Evolutionary conservation across 1,140 invertebrate genomes (phyloP).

Genomic region (Phortica variegata): DNA sequence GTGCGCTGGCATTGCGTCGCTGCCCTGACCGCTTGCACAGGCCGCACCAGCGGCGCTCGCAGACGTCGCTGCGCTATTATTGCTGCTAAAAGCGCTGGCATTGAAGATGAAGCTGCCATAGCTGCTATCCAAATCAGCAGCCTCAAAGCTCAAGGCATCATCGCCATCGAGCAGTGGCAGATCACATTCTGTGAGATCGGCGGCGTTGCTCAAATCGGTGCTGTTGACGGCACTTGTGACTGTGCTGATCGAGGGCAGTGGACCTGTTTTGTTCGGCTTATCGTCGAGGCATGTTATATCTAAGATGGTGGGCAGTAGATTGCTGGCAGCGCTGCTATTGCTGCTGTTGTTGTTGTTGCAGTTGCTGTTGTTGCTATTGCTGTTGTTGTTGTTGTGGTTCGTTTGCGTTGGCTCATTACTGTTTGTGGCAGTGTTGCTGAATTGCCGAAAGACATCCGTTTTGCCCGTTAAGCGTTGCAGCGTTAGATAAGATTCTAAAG

Average conservation of each 20-base stretch:
- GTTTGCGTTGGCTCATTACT: too few relatives aligned
- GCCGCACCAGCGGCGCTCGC: slow-evolving; percentile 8
- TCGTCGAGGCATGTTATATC: too few relatives aligned
- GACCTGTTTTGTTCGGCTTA: slow-evolving; percentile 12
- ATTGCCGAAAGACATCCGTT: slow-evolving; percentile 48
- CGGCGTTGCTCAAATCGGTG: slow-evolving; percentile 41
- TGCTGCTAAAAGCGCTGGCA: slow-evolving; percentile 13
- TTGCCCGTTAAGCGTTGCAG: slow-evolving; percentile 68
- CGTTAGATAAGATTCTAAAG: slow-evolving; percentile 78
- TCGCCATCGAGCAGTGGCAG: slow-evolving; percentile 36
- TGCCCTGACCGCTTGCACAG: slow-evolving; percentile 11
- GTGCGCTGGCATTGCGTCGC: slow-evolving; percentile 20
- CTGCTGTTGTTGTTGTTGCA: slow-evolving; percentile 9
- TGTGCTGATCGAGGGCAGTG: slow-evolving; percentile 43
- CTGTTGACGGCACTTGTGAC: slow-evolving; percentile 40
- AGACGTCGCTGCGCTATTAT: too few relatives aligned
- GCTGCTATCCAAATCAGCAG: slow-evolving; percentile 45
- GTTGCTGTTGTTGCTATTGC: slow-evolving; percentile 27
- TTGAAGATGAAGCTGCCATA: slow-evolving; percentile 46
- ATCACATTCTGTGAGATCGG: slow-evolving; percentile 40
- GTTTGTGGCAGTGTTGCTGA: slow-evolving; percentile 19
- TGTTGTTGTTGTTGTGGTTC: slow-evolving; percentile 26
- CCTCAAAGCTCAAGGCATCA: slow-evolving; percentile 45
- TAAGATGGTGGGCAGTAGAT: slow-evolving; percentile 24
- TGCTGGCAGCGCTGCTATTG: slow-evolving; percentile 10